phyloP scores from a whole-genome alignment of 2,113 vertebrate genomes.

The Istiophorus platypterus region DNA sequence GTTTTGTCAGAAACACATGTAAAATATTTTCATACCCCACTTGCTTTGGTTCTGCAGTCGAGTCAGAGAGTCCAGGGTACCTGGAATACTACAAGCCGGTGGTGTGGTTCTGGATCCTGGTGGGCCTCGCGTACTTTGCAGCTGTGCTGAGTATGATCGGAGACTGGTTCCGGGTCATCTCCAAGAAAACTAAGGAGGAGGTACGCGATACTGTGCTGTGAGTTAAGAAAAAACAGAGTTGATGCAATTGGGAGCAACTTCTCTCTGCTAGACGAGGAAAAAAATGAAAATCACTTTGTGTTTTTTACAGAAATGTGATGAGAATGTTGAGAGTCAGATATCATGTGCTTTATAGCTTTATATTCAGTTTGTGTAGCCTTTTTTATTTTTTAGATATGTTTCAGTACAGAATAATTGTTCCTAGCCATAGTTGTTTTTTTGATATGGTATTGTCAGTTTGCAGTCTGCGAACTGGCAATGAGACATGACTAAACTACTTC shows the following conservation, averaged over 20 bases:
- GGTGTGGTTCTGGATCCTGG: constrained; percentile 99
- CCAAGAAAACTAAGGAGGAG: constrained; percentile 99
- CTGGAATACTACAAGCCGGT: constrained; percentile 97
- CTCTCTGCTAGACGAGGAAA: not conserved
- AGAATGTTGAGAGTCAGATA: not conserved
- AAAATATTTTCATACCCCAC: constrained; percentile 2
- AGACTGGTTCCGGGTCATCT: constrained; percentile 98
- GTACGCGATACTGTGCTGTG: constrained; percentile 77
- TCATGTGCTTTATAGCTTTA: not conserved
- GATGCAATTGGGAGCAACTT: not conserved
- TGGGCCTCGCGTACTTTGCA: constrained; percentile 97
- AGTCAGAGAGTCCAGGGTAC: constrained; percentile 90
- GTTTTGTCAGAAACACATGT: not conserved
- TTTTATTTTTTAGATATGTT: not conserved
- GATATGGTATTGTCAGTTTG: not conserved
- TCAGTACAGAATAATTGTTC: not conserved
- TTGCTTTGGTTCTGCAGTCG: constrained; percentile 81
- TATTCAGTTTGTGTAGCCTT: not conserved
- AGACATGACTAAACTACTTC: not conserved
- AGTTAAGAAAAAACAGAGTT: not conserved
- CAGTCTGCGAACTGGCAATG: not conserved
- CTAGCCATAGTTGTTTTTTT: not conserved
- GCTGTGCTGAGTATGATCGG: constrained; percentile 99
- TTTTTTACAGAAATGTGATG: not conserved
- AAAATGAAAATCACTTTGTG: not conserved